Evolutionary conservation across 1,140 invertebrate species (phyloP), one percentile per base, ranked within the genome.

Genomic region (Diorhabda sublineata): DNA sequence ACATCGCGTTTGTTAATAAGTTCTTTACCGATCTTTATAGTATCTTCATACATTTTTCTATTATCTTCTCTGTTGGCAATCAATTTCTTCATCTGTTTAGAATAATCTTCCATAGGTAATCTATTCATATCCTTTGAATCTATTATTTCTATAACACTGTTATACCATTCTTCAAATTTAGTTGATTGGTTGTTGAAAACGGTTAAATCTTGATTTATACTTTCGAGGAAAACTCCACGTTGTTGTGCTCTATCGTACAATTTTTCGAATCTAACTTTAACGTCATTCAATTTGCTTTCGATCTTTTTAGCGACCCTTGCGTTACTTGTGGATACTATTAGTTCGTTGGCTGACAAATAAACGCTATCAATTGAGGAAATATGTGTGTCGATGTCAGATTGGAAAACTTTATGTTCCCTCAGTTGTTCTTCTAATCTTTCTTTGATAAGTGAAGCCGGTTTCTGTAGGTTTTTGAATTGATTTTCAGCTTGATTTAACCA

Each of bases 1-100:
- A 96, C 90, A 79, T 97, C 94, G 68, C 94, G 93, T 82, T 95
- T 93, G 4, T 88, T 83, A n/a, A 96, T 87, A 7, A 98, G 84
- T 68, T 89, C 88, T 79, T 92, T 95, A 43, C 95, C 96, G 67
- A 88, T 88, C 4, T 87, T 84, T 42, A 96, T 85, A 63, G 94
- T 87, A 69, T 92, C 89, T 73, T 96, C 93, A 64, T 95, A 89
- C 9, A 85, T 61, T 2, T 81, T 82, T 78, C 81, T 70, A 62
- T 81, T 78, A 41, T 75, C 75, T 52, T 80, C 78, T 7, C 77
- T 70, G 64, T 81, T 79, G 45, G 69, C 68, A 3, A 73, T 70
- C 52, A 85, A 79, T 52, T 85, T 83, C 56, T 81, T 77, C 80
- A 96, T 89, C 65, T 87, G 87, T 2, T 82, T 82, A 42, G 87